Evolutionary conservation across 1,140 invertebrate genomes (phyloP), one percentile per base, ranked within the genome.

Genomic region (Drosophila persimilis): DNA sequence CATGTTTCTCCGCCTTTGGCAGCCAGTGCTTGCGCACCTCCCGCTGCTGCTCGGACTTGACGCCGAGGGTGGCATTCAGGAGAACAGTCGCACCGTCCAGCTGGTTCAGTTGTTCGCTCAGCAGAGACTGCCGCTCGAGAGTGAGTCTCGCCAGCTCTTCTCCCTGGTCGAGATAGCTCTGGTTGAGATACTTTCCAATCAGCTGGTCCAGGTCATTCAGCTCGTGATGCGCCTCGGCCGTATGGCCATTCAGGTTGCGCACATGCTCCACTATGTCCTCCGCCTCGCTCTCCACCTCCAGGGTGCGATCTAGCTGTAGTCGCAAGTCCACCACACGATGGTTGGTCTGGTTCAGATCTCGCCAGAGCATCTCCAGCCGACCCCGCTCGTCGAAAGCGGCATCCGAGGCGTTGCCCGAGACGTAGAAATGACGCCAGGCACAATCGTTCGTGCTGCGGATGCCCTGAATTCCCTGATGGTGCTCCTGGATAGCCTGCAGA

Each of bases 1-100:
- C 95, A 89, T 97, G 96, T 69, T 94, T 92, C 61, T 95, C 91
- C 1, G 95, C 95, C 58, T 91, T 90, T 20, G 90, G 86, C 17
- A 91, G 54, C 89, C 80, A 90, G 54, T 91, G 81, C 53, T 89
- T 86, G 29, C 74, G 77, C 6, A 91, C 88, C 45, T 91, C 90
- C 0, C 85, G 72, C 20, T 86, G 80, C 41, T 91, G 51, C 3
- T 77, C 62, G 2, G 72, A 53, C 48, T 90, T 77, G 6, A 75
- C 57, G 0, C 31, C 43, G 15, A 90, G 47, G 1, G 90, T 70
- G 13, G 65, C 51, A 44, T 90, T 88, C 13, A 92, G 58, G 2
- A 74, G 45, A 0, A 60, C 61, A 4, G 58, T 26, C 0, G 65
- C 55, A 1, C 45, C 59, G 15, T 56, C 52, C 56, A 90, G 17